A percentile compares a stretch with the other conserved stretches of the same genome.
These are phyloP conservation scores for Adelges cooleyi DNA, from an alignment of 1,140 invertebrate genomes.

Conservation along the genomic window DNA sequence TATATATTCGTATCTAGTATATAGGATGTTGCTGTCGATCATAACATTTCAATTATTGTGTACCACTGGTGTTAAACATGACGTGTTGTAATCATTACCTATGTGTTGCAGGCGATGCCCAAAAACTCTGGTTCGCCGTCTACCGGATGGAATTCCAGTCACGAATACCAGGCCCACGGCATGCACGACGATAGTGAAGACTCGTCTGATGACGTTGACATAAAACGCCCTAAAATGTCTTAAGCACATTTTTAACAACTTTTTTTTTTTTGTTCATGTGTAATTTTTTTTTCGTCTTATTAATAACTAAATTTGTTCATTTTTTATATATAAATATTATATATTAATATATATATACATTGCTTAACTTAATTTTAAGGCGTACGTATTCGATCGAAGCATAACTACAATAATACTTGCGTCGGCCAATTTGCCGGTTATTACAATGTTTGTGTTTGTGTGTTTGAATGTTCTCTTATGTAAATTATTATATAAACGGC, in stretches of 20 bases:
- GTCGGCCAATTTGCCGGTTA: too few species aligned
- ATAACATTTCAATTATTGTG: too few species aligned
- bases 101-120: background rate
- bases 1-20: too few species aligned
- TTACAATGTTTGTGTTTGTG: too few species aligned
- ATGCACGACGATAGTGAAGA: slow-evolving; percentile 22
- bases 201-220: slow-evolving; percentile 13
- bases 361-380: slow-evolving; percentile 21
- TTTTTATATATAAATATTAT: background rate
- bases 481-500: too few species aligned
- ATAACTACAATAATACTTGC: background rate
- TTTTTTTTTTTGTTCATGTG: background rate
- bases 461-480: too few species aligned
- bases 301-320: slow-evolving; percentile 23
- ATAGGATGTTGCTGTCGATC: too few species aligned
- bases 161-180: slow-evolving; percentile 17
- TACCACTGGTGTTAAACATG: too few species aligned
- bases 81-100: too few species aligned
- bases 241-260: too few species aligned
- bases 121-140: slow-evolving; percentile 23
- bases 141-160: slow-evolving; percentile 22
- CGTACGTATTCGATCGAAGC: background rate
- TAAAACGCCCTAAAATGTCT: slow-evolving; percentile 24
- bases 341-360: background rate
- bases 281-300: background rate